Evolutionary conservation across 2,888 invertebrate species (phyloP).

Genomic region (Crocallis elinguaria): DNA sequence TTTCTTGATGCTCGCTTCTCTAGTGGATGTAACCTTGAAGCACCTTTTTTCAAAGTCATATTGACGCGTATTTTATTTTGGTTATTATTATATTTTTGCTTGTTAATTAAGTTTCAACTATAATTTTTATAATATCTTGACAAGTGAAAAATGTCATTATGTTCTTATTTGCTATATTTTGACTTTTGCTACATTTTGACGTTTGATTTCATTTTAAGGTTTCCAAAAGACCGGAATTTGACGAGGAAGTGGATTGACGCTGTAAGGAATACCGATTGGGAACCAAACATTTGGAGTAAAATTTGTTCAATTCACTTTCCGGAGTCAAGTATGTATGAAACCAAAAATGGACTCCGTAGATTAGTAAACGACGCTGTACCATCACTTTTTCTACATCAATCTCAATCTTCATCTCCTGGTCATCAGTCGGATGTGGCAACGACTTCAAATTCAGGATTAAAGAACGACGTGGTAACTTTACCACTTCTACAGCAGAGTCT

Average conservation of each 20-base stretch:
- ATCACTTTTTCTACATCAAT: background rate
- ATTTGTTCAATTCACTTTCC: conserved; percentile 26
- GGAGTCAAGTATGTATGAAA: conserved; percentile 20
- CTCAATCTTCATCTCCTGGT: background rate
- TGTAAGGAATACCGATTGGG: conserved; percentile 6
- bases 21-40: too few species aligned
- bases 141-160: too few species aligned
- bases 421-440: background rate
- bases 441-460: background rate
- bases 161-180: too few species aligned
- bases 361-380: conserved; percentile 10
- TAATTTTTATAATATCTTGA: too few species aligned
- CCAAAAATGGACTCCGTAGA: conserved; percentile 23
- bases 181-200: too few species aligned
- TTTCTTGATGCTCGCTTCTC: too few species aligned
- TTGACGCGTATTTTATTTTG: too few species aligned
- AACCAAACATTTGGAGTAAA: conserved; percentile 24
- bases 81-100: too few species aligned
- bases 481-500: too few species aligned
- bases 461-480: background rate
- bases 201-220: too few species aligned
- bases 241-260: background rate
- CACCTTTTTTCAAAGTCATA: too few species aligned
- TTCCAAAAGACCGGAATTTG: background rate
- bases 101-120: too few species aligned